Evolutionary conservation across 2,113 vertebrate genomes (phyloP), one percentile per base, ranked within the genome.

Genomic region (Lagenorhynchus albirostris): DNA sequence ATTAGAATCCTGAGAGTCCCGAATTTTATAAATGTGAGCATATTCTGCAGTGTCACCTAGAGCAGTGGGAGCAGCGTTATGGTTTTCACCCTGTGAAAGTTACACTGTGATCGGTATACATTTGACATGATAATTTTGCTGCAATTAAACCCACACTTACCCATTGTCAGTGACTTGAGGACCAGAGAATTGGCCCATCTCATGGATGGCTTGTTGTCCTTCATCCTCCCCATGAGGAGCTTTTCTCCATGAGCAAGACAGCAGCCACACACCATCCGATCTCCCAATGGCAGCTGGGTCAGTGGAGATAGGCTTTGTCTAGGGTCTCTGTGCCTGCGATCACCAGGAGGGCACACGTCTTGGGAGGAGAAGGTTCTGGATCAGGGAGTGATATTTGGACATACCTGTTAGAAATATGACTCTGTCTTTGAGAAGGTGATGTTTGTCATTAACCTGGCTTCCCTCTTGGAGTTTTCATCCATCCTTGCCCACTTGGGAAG

Each of bases 271-370:
- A 23, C 15, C 21, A 8, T 26, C 29, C 4, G 3, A 31, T 10
- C 55, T 23, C 29, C 41, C 25, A 36, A 1, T 23, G 70, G 53
- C 62, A 44, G 36, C 65, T n/a, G 41, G 50, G 93, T 12, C 68
- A 3, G 0, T 38, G 20, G 36, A 65, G 60, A 23, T 12, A 18
- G 33, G 31, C 21, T 41, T 23, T 18, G 0, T 5, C 10, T 26
- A 10, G 44, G 73, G 53, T 25, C 73, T 38, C 0, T 11, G 63
- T 53, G 44, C 23, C 12, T 26, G 38, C 1, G 15, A 58, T 20
- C 70, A 58, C 8, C 55, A 41, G n/a, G 20, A 38, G 33, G 41
- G 81, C 53, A 13, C 20, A 2, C 26, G 23, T 79, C 26, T 41
- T 0, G 0, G 25, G 11, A 31, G 31, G 15, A n/a, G 10, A 4